Evolutionary conservation across 2,797 vertebrate genomes (phyloP).

Genomic region (Clarias platycephalus): DNA sequence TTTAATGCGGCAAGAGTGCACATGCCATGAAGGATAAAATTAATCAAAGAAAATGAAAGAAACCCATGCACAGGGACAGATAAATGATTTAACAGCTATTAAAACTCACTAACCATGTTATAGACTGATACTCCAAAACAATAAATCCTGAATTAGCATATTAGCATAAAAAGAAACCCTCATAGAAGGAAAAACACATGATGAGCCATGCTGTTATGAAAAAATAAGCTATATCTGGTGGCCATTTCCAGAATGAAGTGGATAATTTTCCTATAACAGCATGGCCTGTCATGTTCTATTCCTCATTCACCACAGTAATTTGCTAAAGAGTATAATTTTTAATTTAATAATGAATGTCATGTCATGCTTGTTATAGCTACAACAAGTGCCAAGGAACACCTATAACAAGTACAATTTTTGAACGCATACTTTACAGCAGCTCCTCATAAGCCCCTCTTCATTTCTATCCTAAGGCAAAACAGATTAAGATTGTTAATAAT

Average conservation of each 20-base stretch:
- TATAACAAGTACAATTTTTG: not conserved
- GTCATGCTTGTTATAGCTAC: not conserved
- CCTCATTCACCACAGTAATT: not conserved
- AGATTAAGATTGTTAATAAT: not conserved
- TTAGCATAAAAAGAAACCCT: not conserved
- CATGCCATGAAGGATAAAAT: not conserved
- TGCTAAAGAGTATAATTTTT: not conserved
- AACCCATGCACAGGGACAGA: conserved; percentile 5
- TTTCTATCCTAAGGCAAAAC: not conserved
- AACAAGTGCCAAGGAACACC: not conserved
- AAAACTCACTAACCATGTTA: conserved; percentile 8
- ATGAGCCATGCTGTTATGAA: not conserved
- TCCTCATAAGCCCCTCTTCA: not conserved
- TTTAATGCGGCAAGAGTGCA: conserved; percentile 5
- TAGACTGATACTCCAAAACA: conserved; percentile 12
- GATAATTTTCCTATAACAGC: not conserved
- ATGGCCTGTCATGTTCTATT: not conserved
- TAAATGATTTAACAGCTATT: conserved; percentile 27
- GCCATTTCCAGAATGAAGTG: not conserved
- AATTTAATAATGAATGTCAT: not conserved
- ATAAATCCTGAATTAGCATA: conserved; percentile 10
- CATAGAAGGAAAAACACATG: not conserved
- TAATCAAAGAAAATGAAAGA: conserved; percentile 12
- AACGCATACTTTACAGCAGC: not conserved
- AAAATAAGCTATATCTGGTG: not conserved